Evolutionary conservation across 35 echinoderm and acorn worm species (phyloP), one percentile per base, ranked within the genome.

Genomic region (Anneissia japonica): DNA sequence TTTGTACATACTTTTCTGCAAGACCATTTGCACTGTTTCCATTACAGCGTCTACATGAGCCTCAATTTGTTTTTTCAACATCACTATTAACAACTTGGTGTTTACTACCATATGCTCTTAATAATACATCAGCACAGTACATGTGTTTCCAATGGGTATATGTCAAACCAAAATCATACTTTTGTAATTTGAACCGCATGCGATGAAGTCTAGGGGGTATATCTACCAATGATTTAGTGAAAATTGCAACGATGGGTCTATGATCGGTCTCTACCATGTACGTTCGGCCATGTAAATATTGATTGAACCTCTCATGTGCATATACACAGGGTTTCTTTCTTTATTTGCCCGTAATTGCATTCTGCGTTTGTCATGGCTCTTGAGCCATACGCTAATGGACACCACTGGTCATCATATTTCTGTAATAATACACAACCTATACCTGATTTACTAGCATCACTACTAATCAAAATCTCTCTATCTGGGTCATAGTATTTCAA

Each of bases 321-420:
- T 73, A 89, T 3, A 77, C 34, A 31, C 17, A 83, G 11, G 31
- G 81, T 32, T 77, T 89, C 40, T 56, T 89, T 89, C 16, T 89
- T 79, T 30, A 83, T 89, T 38, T 83, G 87, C 0, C 78, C 87
- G 46, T 82, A 83, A 14, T 72, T 81, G 23, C 4, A 34, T 39
- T 89, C 87, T 14, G 87, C 34, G 9, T 82, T 79, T 12, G 79
- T 83, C 87, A 89, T 82, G 10, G 87, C 87, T 39, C 79, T 74
- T 41, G 79, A 82, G 0, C 51, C 87, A 82, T 83, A 89, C 10
- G 77, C 34, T 79, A 33, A 4, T 75, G 26, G 73, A 30, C 7
- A 75, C 32, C 73, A 75, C 73, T 75, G 26, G 9, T 33, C 73
- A 75, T 33, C 26, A 33, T 33, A 9, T 30, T 33, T 75, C 9